Conservation (phyloP, 2,888 invertebrate species). For the Macrosiphum euphorbiae region DNA sequence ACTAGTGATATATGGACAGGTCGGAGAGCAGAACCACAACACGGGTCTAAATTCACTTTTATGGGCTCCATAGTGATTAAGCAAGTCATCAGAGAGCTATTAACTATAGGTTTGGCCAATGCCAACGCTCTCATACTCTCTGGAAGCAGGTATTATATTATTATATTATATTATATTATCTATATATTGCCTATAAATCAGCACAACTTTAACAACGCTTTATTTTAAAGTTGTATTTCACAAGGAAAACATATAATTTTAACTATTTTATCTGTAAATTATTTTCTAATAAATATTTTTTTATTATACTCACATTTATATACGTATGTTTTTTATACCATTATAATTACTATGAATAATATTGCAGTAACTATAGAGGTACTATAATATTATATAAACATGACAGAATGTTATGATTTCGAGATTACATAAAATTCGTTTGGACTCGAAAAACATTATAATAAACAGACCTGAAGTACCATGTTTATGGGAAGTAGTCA, state of each 20-base stretch:
- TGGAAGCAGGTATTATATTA: constrained; percentile 69
- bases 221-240: neutral
- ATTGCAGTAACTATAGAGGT: neutral
- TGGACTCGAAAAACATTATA: neutral
- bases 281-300: neutral
- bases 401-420: neutral
- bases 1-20: constrained; percentile 97
- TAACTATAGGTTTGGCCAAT: constrained; percentile 77
- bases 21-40: constrained; percentile 72
- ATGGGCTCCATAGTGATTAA: constrained; percentile 89
- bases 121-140: constrained; percentile 85
- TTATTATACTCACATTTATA: neutral
- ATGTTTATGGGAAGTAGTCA: neutral
- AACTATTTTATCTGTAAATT: neutral
- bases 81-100: constrained; percentile 77
- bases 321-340: neutral
- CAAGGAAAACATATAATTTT: constrained; percentile 16
- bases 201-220: neutral
- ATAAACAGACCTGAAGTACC: neutral
- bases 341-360: neutral
- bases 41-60: constrained; percentile 80
- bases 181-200: constrained; percentile 7
- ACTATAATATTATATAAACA: neutral
- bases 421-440: neutral
- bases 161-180: neutral